phyloP scores from a whole-genome alignment of 2,113 vertebrate genomes.

The Coreoperca whiteheadi region DNA sequence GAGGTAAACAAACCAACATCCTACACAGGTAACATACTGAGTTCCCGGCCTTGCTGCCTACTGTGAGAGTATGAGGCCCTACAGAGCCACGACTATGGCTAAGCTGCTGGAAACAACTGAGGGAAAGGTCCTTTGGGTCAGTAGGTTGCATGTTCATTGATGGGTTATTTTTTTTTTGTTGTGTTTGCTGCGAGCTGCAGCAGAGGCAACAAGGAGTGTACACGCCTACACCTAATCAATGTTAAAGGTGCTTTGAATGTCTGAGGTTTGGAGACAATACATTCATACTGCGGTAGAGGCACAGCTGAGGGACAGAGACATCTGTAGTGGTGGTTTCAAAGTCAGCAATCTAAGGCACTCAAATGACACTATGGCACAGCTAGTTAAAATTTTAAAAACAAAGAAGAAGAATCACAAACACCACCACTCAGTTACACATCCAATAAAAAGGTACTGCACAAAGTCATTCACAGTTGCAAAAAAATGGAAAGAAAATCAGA shows the following conservation, averaged over 20 bases:
- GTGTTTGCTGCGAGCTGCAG: constrained; percentile 61
- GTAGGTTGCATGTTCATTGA: constrained; percentile 67
- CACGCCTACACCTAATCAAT: constrained; percentile 55
- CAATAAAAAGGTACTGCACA: constrained; percentile 70
- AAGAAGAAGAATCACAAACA: constrained; percentile 47
- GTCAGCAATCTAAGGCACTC: constrained; percentile 87
- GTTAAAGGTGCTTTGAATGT: constrained; percentile 79
- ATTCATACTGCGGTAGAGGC: constrained; percentile 85
- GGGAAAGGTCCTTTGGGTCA: constrained; percentile 75
- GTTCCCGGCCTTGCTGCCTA: constrained; percentile 40
- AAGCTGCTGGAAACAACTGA: constrained; percentile 51
- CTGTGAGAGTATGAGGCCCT: constrained; percentile 50
- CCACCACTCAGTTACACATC: constrained; percentile 67
- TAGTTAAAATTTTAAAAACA: constrained; percentile 49
- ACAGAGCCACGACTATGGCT: constrained; percentile 36
- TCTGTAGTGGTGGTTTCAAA: constrained; percentile 75
- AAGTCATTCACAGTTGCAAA: constrained; percentile 81
- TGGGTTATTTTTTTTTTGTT: not conserved
- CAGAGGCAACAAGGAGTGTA: constrained; percentile 68
- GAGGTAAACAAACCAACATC: constrained; percentile 74
- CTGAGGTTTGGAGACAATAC: constrained; percentile 83
- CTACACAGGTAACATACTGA: constrained; percentile 34
- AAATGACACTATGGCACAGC: constrained; percentile 85
- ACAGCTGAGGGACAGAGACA: constrained; percentile 79
- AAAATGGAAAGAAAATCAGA: constrained; percentile 55